Evolutionary conservation across 2,797 vertebrate species (phyloP), one percentile per base, ranked within the genome.

Genomic region (Agapornis canus): DNA sequence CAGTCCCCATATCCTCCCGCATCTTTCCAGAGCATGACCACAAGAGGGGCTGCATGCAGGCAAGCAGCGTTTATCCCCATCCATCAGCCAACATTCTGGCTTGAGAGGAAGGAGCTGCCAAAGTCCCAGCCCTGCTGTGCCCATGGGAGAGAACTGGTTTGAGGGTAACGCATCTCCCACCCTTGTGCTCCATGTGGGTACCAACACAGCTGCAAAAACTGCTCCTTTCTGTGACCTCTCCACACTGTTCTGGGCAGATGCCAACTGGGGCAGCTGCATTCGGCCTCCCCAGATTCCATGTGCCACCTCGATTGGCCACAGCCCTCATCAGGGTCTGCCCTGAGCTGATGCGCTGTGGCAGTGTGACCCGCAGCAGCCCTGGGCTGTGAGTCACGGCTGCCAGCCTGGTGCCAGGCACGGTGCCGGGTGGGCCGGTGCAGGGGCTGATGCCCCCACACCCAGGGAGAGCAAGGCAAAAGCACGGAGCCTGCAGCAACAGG

Each of bases 361-460:
- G 48, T 51, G 89, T 72, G 84, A 68, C 66, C 56, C 1, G 1
- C 20, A 5, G 47, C 15, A 61, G 76, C 19, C n/a, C 71, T 0
- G 1, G n/a, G 25, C 54, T 57, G 42, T 0, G 14, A 51, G 49
- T 39, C 82, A 52, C 1, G 0, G n/a, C 47, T 70, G 32, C 52
- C 39, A 27, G 31, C 40, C 31, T 6, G 0, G 54, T 8, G 6
- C 70, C 43, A 45, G 49, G n/a, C 20, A 18, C 64, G 32, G 21
- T 6, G 35, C 25, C 0, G 1, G 13, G 6, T 27, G 27, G n/a
- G 52, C 31, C 1, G 2, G 37, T 9, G 17, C 6, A 35, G 39
- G 31, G 23, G 47, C 10, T 11, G 5, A n/a, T 32, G 27, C 6
- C 40, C 14, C 35, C 0, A 0, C 39, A n/a, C 29, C 11, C 26